Evolutionary conservation across 2,113 vertebrate genomes (phyloP), one percentile per base, ranked within the genome.

Genomic region (Heterocephalus glaber): DNA sequence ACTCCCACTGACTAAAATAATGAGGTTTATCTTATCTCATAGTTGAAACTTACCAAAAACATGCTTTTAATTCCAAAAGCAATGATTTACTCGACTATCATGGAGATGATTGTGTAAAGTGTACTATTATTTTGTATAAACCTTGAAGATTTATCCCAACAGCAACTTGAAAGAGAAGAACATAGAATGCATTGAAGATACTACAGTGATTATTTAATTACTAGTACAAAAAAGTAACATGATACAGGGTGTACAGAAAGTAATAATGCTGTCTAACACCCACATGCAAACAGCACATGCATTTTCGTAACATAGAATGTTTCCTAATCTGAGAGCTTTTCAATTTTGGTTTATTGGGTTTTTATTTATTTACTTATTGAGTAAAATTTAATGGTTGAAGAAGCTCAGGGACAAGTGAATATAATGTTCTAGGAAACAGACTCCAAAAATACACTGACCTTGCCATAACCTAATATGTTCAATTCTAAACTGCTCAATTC

Each of bases 381-480:
- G 20, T 65, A 79, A 94, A 83, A 70, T 54, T 14, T 47, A 80
- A 83, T 60, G 8, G 17, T 44, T 74, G 86, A 24, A 79, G 35
- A 89, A 54, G 49, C 8, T n/a, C 38, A 92, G 17, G 13, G 10
- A 79, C 2, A 77, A 49, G 8, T 74, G 19, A 93, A 85, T 72
- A 35, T 22, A 92, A 74, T 74, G 54, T 10, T 44, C 12, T 86
- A 66, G 11, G 54, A 95, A 80, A 77, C 49, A 89, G 10, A 65
- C 22, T 74, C 49, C 76, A 87, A 92, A 97, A 97, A 93, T 86
- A 92, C 5, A 92, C 54, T 93, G 89, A 95, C 86, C 68, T 94
- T 94, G 80, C 87, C 49, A 68, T 74, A 96, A 96, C 52, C 60
- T 92, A 76, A 92, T 66, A 70, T 41, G 19, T 83, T 96, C 58